Evolutionary conservation across 2,888 invertebrate species (phyloP), one percentile per base, ranked within the genome.

Genomic region (Biston betularia): DNA sequence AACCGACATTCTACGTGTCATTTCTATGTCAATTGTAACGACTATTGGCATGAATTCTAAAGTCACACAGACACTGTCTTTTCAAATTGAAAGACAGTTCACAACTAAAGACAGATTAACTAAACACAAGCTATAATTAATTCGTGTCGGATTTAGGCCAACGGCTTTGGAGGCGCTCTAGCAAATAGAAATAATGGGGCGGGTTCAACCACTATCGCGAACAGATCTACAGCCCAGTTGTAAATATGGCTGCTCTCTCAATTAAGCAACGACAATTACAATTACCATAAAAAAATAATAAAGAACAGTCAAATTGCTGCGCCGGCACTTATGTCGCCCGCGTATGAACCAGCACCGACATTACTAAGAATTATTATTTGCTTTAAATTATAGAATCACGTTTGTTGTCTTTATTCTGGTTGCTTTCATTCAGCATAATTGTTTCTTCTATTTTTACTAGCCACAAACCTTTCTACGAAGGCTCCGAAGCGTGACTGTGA

Each of bases 221-320:
- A 73, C 74, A 79, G 82, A 89, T 90, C 89, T 86, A 81, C 81
- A 80, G 81, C 78, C 74, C 80, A 83, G 79, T 81, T 80, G 83
- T 85, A 86, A 87, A 85, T 88, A 88, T 87, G 86, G 87, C 87
- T 84, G 87, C 87, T 77, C 83, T 86, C 86, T 87, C 87, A 86
- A 90, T 89, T 89, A 89, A 84, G 85, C 83, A 82, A 83, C 84
- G 87, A 89, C 89, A 88, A 88, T 89, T 89, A 87, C 82, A 86
- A 90, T 90, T 88, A 87, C 85, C 89, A 91, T 90, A 89, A 89
- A 90, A 88, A 86, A 89, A 85, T 83, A 89, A 90, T 89, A 89
- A 90, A 89, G 87, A 82, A 77, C 83, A 80, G 82, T 81, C 84
- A 87, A 88, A 89, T 85, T 87, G 85, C 86, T 78, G 78, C 79